Evolutionary conservation across 1,140 invertebrate species (phyloP), one percentile per base, ranked within the genome.

Genomic region (Zaprionus tsacasi): DNA sequence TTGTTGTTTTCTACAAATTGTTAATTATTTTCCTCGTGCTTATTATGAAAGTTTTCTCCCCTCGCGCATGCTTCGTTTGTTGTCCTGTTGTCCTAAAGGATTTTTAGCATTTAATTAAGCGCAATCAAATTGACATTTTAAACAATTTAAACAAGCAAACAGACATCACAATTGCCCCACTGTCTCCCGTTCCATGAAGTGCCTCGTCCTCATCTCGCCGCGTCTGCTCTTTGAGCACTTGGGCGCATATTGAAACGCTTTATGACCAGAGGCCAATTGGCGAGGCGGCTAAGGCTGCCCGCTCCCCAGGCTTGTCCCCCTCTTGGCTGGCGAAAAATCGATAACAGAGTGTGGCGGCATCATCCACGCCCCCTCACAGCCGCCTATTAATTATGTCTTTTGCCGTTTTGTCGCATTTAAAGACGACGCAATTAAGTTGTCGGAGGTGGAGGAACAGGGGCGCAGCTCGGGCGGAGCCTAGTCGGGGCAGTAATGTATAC

Each of bases 81-180:
- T 21, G 21, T 21, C 45, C 65, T 81, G 70, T 81, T 89, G 75
- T 85, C 81, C 78, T 89, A 79, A 67, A 89, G 86, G 85, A 89
- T 90, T 89, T 81, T 58, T 75, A 75, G 86, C 85, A 89, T 89
- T 89, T 86, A 89, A 89, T 89, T 89, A 89, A 80, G 85, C 81
- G 78, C 85, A 88, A 88, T 89, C 71, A 89, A 89, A 79, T 89
- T 89, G 86, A 90, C 85, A 89, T 89, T 89, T 85, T 89, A 90
- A 90, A 89, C 85, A 90, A 89, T 89, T 89, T 89, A 90, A 90
- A 76, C 86, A 76, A 76, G 81, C 81, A 89, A 80, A 85, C 78
- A 90, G 64, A 73, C 68, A 63, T 59, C 69, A 70, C 61, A 52
- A 43, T 72, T 58, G 68, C 17, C 40, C 33, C 21, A 57, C n/a